Percentiles rank a stretch among this genome's conserved stretches.
Conservation (phyloP, 2,113 vertebrate genomes). For the Aptenodytes forsteri region DNA sequence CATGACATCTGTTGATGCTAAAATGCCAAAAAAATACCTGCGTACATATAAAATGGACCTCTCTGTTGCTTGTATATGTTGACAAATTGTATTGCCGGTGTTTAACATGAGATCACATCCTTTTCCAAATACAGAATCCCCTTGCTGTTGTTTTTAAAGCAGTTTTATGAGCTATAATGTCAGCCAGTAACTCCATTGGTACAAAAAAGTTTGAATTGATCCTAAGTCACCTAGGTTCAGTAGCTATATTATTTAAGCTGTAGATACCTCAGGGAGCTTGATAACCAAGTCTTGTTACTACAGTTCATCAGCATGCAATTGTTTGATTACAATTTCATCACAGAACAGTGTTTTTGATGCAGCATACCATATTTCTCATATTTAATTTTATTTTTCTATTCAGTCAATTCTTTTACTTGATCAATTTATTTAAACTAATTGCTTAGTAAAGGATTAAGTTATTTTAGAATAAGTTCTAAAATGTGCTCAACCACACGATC, state of each 20-base stretch:
- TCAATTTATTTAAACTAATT: neutral
- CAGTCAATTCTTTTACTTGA: neutral
- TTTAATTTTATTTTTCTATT: neutral
- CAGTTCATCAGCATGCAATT: neutral
- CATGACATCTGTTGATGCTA: slow-evolving; percentile 18
- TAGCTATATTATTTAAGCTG: neutral
- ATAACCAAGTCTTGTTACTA: neutral
- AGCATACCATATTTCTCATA: neutral
- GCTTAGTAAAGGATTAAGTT: neutral
- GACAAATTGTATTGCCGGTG: neutral
- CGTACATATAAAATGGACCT: neutral
- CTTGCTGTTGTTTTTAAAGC: neutral
- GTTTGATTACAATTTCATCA: neutral
- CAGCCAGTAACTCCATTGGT: neutral
- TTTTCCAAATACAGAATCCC: neutral
- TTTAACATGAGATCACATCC: neutral
- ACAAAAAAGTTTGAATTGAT: neutral
- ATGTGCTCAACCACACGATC: neutral
- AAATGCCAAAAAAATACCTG: neutral
- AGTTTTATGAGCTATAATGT: neutral
- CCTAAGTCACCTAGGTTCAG: neutral
- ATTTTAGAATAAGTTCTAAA: neutral
- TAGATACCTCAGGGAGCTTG: neutral
- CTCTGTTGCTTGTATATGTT: neutral
- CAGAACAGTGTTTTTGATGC: neutral